A percentile compares a stretch with the other conserved stretches of the same genome.
Evolutionary conservation across 2,113 vertebrate genomes (phyloP).

Genomic region (Phyllostomus discolor): DNA sequence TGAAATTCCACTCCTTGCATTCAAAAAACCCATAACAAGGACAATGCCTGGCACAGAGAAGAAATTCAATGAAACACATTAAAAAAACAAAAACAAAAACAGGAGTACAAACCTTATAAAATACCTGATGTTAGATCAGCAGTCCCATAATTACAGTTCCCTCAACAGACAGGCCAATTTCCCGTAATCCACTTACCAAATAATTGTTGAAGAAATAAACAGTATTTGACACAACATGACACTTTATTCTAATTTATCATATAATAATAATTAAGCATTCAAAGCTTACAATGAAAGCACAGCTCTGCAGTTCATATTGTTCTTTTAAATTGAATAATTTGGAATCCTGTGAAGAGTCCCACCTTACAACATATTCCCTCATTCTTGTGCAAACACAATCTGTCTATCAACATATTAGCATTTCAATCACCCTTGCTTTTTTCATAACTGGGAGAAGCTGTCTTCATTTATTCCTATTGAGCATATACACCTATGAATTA

Average conservation of each 20-base stretch:
- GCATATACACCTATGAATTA: slow-evolving; percentile 67
- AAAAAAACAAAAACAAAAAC: background rate
- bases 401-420: slow-evolving; percentile 61
- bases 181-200: slow-evolving; percentile 38
- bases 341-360: slow-evolving; percentile 54
- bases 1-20: background rate
- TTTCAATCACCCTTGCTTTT: slow-evolving; percentile 61
- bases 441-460: slow-evolving; percentile 64
- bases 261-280: slow-evolving; percentile 54
- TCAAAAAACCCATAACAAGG: slow-evolving; percentile 1
- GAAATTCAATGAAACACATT: background rate
- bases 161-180: background rate
- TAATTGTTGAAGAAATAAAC: slow-evolving; percentile 50
- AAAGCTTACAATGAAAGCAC: slow-evolving; percentile 43
- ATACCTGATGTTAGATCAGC: background rate
- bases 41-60: background rate
- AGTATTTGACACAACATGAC: slow-evolving; percentile 23
- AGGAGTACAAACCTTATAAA: slow-evolving; percentile 21
- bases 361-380: slow-evolving; percentile 48
- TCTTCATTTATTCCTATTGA: slow-evolving; percentile 66
- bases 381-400: slow-evolving; percentile 66
- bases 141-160: slow-evolving; percentile 33
- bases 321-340: slow-evolving; percentile 55
- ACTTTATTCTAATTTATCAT: slow-evolving; percentile 56
- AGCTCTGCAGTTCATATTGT: slow-evolving; percentile 33